Evolutionary conservation across 2,113 vertebrate species (phyloP).

Genomic region (Halichoeres trimaculatus): DNA sequence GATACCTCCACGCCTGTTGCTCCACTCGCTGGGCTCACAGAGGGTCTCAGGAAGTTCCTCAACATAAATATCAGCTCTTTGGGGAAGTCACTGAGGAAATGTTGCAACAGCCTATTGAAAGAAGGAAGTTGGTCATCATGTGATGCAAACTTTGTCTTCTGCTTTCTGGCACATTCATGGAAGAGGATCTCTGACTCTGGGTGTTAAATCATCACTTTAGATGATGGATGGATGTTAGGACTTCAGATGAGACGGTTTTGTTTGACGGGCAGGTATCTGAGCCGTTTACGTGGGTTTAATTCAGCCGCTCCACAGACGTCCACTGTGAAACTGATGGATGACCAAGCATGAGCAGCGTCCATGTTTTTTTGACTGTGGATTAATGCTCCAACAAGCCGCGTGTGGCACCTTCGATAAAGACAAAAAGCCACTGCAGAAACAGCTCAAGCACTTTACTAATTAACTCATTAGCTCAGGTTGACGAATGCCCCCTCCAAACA

Average conservation of each 20-base stretch:
- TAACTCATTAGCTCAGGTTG: conserved; percentile 28
- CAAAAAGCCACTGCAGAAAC: conserved; percentile 33
- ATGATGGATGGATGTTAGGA: neutral
- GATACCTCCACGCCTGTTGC: neutral
- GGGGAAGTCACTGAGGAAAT: conserved; percentile 31
- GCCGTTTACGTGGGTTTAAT: neutral
- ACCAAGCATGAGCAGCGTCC: neutral
- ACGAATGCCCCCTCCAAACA: conserved; percentile 22
- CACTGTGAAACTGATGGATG: neutral
- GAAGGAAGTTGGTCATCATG: conserved; percentile 11
- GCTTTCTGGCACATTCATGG: neutral
- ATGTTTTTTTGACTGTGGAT: neutral
- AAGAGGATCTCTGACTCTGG: neutral
- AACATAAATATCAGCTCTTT: neutral
- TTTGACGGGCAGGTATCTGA: neutral
- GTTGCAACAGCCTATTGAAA: conserved; percentile 9
- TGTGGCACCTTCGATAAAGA: conserved; percentile 27
- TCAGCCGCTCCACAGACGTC: neutral
- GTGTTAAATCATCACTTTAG: neutral
- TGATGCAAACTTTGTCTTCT: neutral
- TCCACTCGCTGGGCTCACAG: neutral
- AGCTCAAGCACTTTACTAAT: conserved; percentile 30
- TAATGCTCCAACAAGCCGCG: neutral
- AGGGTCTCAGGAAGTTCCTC: conserved; percentile 10
- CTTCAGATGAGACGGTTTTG: neutral